Evolutionary conservation across 2,888 invertebrate genomes (phyloP), one percentile per base, ranked within the genome.

Genomic region (Eubasilissa splendida): DNA sequence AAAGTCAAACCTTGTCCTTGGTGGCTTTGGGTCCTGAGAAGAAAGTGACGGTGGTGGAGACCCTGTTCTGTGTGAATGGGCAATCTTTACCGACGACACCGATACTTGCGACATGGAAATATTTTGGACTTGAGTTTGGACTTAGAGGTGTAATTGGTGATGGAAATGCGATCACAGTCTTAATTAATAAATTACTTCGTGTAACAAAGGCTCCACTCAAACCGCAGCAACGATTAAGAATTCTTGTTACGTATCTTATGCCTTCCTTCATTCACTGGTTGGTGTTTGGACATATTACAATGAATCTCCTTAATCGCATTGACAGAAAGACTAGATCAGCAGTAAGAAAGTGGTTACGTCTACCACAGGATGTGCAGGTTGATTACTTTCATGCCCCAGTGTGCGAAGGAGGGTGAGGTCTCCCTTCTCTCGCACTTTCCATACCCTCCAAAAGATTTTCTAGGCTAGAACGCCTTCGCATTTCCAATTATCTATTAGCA

Each of bases 41-140:
- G 54, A 11, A 42, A 10, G 8, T 58, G 42, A 77, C 68, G 70
- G 33, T 42, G 50, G 66, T 66, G 22, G 66, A 66, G n/a, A n/a
- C 50, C 3, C 8, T 12, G 42, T 66, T 66, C 50, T 42, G n/a
- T 42, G 42, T n/a, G 4, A 50, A 42, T 14, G 66, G 66, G 8
- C 11, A 12, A 5, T 3, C 22, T 50, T 42, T 66, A 5, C 66
- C 66, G 11, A 14, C 50, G 50, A 50, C 66, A 3, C 11, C 11
- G 11, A n/a, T 8, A 12, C n/a, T 66, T 12, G 10, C 11, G n/a
- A 50, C n/a, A 3, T 66, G 66, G 50, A 54, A 54, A 31, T 77
- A 77, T 22, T 59, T 77, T n/a, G 77, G 77, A 3, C 12, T 33
- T 10, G 9, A 77, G 3, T 59, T 77, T n/a, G 77, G 77, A 3